A percentile compares a stretch with the other conserved stretches of the same genome.
Evolutionary conservation across 2,888 invertebrate species (phyloP).

Genomic region (Sisyra terminalis): DNA sequence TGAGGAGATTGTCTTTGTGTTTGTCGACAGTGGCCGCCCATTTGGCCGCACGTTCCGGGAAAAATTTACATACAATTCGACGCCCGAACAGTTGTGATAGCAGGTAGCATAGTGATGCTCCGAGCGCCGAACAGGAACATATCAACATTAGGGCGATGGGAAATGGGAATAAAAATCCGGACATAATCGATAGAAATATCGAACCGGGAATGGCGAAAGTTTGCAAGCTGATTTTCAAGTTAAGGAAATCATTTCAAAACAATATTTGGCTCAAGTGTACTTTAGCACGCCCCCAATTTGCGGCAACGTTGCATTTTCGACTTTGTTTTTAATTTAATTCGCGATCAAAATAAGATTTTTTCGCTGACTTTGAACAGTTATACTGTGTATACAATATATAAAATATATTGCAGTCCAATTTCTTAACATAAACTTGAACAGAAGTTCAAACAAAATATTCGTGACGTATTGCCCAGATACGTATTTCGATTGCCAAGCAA

Average conservation of each 20-base stretch:
- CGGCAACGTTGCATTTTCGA: too few relatives aligned
- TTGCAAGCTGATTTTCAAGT: conserved; percentile 57
- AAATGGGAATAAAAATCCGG: conserved; percentile 93
- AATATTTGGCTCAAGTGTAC: too few relatives aligned
- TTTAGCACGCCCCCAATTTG: too few relatives aligned
- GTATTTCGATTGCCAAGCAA: too few relatives aligned
- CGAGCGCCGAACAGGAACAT: conserved; percentile 87
- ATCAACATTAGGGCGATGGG: conserved; percentile 73
- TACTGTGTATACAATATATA: too few relatives aligned
- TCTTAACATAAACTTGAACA: too few relatives aligned
- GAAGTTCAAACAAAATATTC: too few relatives aligned
- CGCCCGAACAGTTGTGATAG: conserved; percentile 83
- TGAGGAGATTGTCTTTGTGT: conserved; percentile 78
- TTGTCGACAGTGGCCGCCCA: conserved; percentile 77
- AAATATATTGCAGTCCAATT: too few relatives aligned
- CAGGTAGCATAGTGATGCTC: conserved; percentile 89
- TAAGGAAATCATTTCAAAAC: conserved; percentile 23
- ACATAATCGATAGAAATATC: conserved; percentile 89
- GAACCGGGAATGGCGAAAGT: conserved; percentile 99
- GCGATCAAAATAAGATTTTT: too few relatives aligned
- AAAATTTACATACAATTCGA: conserved; percentile 67
- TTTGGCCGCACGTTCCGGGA: conserved; percentile 68
- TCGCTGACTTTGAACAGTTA: too few relatives aligned
- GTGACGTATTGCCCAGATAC: too few relatives aligned
- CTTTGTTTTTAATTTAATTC: too few relatives aligned